Conservation (phyloP, 1,140 invertebrate genomes). For the Daktulosphaira vitifoliae region DNA sequence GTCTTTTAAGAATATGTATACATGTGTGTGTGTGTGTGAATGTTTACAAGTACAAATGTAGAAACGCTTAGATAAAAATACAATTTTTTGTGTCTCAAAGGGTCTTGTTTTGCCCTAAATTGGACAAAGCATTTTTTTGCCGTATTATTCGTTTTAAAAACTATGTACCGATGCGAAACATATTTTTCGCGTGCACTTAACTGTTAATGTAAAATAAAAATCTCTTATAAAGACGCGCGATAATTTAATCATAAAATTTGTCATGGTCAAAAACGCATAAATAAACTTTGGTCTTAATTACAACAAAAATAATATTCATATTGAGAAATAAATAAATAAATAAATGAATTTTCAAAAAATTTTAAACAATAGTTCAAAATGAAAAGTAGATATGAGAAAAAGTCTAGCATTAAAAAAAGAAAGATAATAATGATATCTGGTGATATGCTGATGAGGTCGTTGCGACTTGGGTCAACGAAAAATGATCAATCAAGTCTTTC, state of each 20-base stretch:
- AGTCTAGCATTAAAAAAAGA: background rate
- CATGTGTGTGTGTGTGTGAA: no score
- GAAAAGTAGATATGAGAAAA: slow-evolving; percentile 3
- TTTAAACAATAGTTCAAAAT: background rate
- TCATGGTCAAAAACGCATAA: slow-evolving; percentile 31
- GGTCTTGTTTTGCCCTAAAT: no score
- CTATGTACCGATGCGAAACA: background rate
- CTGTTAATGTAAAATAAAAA: background rate
- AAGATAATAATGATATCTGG: slow-evolving; percentile 5
- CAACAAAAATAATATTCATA: slow-evolving; percentile 16
- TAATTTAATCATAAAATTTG: slow-evolving; percentile 21
- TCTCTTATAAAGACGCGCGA: background rate
- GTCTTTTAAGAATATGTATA: no score
- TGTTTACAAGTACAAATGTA: slow-evolving; percentile 1
- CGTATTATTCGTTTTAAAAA: no score
- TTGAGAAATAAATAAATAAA: slow-evolving; percentile 9
- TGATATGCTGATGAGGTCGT: slow-evolving; percentile 29
- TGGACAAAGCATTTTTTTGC: no score
- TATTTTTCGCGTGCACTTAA: slow-evolving; percentile 2
- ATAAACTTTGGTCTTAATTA: slow-evolving; percentile 33
- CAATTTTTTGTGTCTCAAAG: no score
- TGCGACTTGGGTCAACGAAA: background rate
- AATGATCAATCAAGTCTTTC: background rate
- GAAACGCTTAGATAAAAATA: slow-evolving; percentile 7
- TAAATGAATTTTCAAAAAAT: slow-evolving; percentile 4